Evolutionary conservation across 2,888 invertebrate genomes (phyloP), one percentile per base, ranked within the genome.

Genomic region (Eledona agricola): DNA sequence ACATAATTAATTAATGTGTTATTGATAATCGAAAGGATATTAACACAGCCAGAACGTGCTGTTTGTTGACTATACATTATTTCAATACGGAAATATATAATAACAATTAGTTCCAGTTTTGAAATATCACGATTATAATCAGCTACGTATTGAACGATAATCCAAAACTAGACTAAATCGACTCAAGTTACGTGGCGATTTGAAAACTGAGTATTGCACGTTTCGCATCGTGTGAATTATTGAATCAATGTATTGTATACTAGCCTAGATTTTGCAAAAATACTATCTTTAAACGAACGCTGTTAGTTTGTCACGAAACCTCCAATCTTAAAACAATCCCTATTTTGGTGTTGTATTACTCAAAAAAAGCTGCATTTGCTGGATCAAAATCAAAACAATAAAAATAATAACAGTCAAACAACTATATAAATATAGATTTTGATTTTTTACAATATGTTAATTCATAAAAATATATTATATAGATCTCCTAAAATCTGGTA

Each of bases 1-100:
- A 62, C 52, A 55, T 59, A 64, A 62, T 28, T 57, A 63, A 64
- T 62, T 60, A 56, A n/a, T n/a, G n/a, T n/a, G n/a, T 45, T 62
- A 56, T 46, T 54, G 53, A 51, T 35, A 43, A 17, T 45, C 28
- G 29, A 45, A 66, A 60, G 60, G 64, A 65, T 64, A 63, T 65
- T 68, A 57, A 71, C 74, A 74, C 74, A 74, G 74, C 73, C 73
- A 62, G 67, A 64, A 68, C 32, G 66, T 67, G 73, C 73, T 73
- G 74, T n/a, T n/a, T n/a, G n/a, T 71, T 66, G 66, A 72, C 71
- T 72, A 71, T 71, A 69, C 67, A 68, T 57, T 28, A 20, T 7
- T 28, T 43, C 28, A 59, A 71, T 67, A 71, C 68, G 70, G 66
- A 70, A 59, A 59, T 60, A 53, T 47, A 58, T 32, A 65, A 4